These are phyloP conservation scores for Hippocampus mohnikei DNA, from an alignment of 2,113 vertebrate genomes.

Conservation along the genomic window DNA sequence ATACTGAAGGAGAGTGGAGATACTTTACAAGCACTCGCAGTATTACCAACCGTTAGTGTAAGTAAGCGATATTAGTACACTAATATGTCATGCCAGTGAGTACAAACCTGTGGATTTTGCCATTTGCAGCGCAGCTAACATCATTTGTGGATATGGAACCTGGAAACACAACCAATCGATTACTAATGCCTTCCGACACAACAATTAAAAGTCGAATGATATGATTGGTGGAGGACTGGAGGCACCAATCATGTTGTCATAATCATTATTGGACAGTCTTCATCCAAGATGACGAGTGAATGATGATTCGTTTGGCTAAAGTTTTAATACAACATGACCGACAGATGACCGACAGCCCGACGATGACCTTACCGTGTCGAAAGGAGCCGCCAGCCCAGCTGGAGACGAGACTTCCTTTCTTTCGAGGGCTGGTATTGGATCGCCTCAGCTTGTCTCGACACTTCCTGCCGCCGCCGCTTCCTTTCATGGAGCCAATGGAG, in stretches of 20 bases:
- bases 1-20: neutral
- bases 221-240: too few species aligned
- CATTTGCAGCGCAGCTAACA: slow-evolving; percentile 65
- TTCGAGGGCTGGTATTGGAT: slow-evolving; percentile 89
- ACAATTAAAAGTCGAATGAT: too few species aligned
- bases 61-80: neutral
- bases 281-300: too few species aligned
- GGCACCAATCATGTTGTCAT: too few species aligned
- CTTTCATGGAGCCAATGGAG: slow-evolving; percentile 74
- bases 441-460: slow-evolving; percentile 85
- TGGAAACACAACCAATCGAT: slow-evolving; percentile 45
- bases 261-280: too few species aligned
- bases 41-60: neutral
- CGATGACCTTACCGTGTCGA: slow-evolving; percentile 60
- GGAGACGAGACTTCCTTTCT: slow-evolving; percentile 74
- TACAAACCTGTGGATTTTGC: slow-evolving; percentile 55
- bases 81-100: neutral
- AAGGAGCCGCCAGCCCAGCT: slow-evolving; percentile 70
- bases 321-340: neutral
- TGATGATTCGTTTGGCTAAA: too few species aligned
- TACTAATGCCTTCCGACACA: too few species aligned
- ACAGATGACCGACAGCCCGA: neutral
- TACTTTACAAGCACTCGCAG: neutral
- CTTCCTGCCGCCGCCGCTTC: slow-evolving; percentile 71
- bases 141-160: slow-evolving; percentile 76